Evolutionary conservation across 2,113 vertebrate species (phyloP).

Genomic region (Syrmaticus mikado): DNA sequence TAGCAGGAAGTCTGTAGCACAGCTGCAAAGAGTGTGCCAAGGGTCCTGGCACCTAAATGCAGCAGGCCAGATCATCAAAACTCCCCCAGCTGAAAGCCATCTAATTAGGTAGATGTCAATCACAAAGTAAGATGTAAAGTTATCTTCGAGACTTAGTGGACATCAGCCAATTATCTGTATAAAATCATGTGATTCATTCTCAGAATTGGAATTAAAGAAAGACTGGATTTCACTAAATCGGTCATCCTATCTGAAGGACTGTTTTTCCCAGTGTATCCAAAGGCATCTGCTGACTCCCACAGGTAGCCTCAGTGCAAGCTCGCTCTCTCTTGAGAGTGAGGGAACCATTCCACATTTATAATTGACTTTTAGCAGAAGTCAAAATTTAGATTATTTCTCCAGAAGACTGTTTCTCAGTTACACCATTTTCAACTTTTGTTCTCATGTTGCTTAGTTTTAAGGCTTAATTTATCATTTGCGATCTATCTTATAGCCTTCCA

Average conservation of each 20-base stretch:
- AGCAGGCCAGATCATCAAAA: neutral
- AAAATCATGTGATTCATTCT: constrained; percentile 9
- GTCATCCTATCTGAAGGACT: neutral
- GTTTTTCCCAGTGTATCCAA: neutral
- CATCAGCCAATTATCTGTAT: neutral
- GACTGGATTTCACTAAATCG: neutral
- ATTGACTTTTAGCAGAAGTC: neutral
- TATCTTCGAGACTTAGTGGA: neutral
- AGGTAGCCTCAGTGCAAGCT: neutral
- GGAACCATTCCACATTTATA: neutral
- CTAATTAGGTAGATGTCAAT: neutral
- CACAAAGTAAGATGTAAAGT: neutral
- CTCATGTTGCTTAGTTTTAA: neutral
- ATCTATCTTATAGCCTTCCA: neutral
- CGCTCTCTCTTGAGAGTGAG: neutral
- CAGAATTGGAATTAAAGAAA: neutral
- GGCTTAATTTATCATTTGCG: neutral
- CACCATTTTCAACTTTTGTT: neutral
- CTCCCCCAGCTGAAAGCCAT: neutral
- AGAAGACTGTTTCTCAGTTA: neutral
- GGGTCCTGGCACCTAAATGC: neutral
- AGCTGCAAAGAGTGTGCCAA: neutral
- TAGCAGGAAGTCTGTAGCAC: neutral
- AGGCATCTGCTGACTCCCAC: neutral
- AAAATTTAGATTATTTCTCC: neutral